Conservation (phyloP, 2,888 invertebrate species). For the Syrista parreyssii region DNA sequence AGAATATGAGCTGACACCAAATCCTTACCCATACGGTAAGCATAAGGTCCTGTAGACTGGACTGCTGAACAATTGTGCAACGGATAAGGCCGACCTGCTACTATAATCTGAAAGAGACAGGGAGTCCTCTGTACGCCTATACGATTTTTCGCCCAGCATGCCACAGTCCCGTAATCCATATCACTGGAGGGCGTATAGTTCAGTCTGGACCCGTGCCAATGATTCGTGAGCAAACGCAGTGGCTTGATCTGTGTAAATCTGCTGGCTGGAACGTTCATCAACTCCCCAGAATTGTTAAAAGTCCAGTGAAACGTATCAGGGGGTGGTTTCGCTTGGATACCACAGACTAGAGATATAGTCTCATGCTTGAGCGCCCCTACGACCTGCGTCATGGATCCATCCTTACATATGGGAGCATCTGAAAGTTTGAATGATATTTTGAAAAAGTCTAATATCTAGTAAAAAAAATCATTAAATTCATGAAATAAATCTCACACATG, state of each 20-base stretch:
- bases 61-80: constrained; percentile 86
- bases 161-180: constrained; percentile 89
- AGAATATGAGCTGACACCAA: background rate
- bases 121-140: constrained; percentile 87
- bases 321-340: constrained; percentile 88
- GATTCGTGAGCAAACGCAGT: constrained; percentile 50
- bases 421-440: constrained; percentile 7
- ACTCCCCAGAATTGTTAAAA: constrained; percentile 90
- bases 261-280: constrained; percentile 79
- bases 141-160: constrained; percentile 85
- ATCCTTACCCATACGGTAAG: constrained; percentile 56
- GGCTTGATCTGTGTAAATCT: constrained; percentile 66
- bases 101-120: constrained; percentile 87
- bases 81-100: constrained; percentile 89
- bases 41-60: constrained; percentile 58
- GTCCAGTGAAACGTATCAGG: constrained; percentile 90
- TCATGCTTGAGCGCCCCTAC: constrained; percentile 90
- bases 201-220: constrained; percentile 78
- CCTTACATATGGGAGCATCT: constrained; percentile 59
- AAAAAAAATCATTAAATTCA: background rate
- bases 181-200: constrained; percentile 89
- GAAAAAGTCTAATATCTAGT: background rate
- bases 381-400: constrained; percentile 80
- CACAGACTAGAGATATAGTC: constrained; percentile 84
- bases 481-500: constrained; percentile 51